Evolutionary conservation across 2,797 vertebrate species (phyloP), one percentile per base, ranked within the genome.

Genomic region (Echeneis naucrates): DNA sequence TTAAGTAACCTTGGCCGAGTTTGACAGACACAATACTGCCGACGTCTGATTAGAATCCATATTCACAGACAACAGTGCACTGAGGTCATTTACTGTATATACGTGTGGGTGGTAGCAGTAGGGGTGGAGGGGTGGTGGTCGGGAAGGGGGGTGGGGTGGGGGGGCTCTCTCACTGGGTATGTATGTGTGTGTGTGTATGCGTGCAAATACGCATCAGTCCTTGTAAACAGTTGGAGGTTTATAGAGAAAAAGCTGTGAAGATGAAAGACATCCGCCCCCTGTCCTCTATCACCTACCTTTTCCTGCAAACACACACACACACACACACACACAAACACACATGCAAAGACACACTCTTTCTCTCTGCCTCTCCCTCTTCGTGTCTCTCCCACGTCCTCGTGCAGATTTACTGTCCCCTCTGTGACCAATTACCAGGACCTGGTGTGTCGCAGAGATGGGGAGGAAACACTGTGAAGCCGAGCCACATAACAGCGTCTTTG

Each of bases 11-110:
- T 91, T 92, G 92, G 89, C 85, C 78, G 76, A 83, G 87, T 91
- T 92, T 92, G 92, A 92, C 90, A 92, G 90, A 89, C 92, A 93
- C 92, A 92, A 88, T 92, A 87, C 92, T 90, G 89, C 89, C 80
- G 63, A 77, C 82, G 72, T 89, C 88, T 92, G 91, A 92, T 93
- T 91, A 92, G 72, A 91, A 90, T 92, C 89, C 87, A 84, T 88
- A 87, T 87, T 81, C 74, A 66, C 80, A 92, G 89, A 87, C 87
- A 78, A 89, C 80, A 82, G 77, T 58, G 64, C 66, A 23, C 83
- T 87, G 84, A 92, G 92, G 91, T 93, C 92, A 92, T 92, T 92
- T 89, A 88, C 88, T 91, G 89, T 90, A 90, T 86, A 88, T 87
- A 75, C 38, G 78, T 88, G 88, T 89, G 81, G 83, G 88, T 78